Base-by-base conservation (phyloP, 2,113 vertebrate genomes). In the Bujurquina vittata region DNA sequence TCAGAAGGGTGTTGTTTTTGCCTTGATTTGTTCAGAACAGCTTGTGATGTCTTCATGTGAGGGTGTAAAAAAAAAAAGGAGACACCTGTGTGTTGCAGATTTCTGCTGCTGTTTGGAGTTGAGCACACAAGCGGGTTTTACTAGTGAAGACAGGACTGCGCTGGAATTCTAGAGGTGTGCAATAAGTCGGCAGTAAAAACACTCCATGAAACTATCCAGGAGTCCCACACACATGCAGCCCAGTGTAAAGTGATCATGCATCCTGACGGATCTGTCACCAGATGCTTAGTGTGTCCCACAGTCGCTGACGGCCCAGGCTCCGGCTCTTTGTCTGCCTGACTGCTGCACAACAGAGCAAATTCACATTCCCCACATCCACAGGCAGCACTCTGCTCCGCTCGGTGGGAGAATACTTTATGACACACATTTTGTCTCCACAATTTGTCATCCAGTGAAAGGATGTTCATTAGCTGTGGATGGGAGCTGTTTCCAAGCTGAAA, bases 111-210 rank as follows among this genome's bases (percentile, higher is more conserved):
- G 91, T 83, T 90, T 90, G 73, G 86, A 81, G 84, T 54, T 78
- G 79, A 82, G 83, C 85, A 79, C 84, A 90, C 75, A 84, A 87
- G 89, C 88, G 88, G 82, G 86, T 94, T 94, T 89, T 93, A 93
- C 93, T 91, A 84, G 91, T 92, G 92, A 94, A 80, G 91, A 93
- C 91, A 93, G 87, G 92, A 94, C 82, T 33, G 60, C 5, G 31
- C 77, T 88, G 91, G 89, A 93, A 96, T 96, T 95, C 91, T 93
- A 92, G 84, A 93, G 89, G 84, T 83, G 90, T 92, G 91, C 89
- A 90, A 89, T 94, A 92, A 92, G 89, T 90, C 85, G 78, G 88
- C 88, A 93, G 93, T 95, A 89, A 95, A 95, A 96, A 96, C 93
- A 94, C 82, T 81, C 84, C 67, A 54, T 77, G 85, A 79, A 89